Percentiles rank a stretch among this genome's conserved stretches.
Conservation (phyloP, 2,797 vertebrate genomes). For the Enteromius unitaeniatus region DNA sequence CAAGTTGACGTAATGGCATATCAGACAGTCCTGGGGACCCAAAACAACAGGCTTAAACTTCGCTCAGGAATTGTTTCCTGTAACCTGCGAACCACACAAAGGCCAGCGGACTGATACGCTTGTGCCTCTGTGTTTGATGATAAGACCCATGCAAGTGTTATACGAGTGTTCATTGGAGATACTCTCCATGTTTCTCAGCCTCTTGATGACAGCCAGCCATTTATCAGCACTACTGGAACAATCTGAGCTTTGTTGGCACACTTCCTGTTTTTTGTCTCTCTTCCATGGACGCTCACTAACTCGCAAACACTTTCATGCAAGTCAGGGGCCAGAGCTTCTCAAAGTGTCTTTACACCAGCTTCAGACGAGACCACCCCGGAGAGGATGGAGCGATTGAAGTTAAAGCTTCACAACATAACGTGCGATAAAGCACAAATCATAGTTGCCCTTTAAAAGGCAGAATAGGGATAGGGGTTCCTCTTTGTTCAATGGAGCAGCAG, state of each 20-base stretch:
- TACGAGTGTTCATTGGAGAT: slow-evolving; percentile 31
- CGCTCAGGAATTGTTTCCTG: neutral
- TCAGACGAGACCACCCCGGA: slow-evolving; percentile 60
- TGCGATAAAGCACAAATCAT: slow-evolving; percentile 55
- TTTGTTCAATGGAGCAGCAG: slow-evolving; percentile 27
- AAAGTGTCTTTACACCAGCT: slow-evolving; percentile 50
- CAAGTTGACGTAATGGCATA: slow-evolving; percentile 18
- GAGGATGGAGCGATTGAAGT: slow-evolving; percentile 42
- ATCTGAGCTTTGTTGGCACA: slow-evolving; percentile 58
- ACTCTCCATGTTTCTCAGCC: slow-evolving; percentile 43
- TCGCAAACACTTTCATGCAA: slow-evolving; percentile 52
- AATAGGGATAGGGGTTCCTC: slow-evolving; percentile 47
- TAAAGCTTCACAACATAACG: slow-evolving; percentile 52
- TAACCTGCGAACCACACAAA: neutral
- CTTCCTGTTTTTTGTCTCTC: slow-evolving; percentile 56
- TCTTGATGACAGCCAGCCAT: slow-evolving; percentile 51
- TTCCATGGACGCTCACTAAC: slow-evolving; percentile 36
- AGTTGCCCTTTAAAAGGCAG: slow-evolving; percentile 57
- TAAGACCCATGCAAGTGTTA: slow-evolving; percentile 40
- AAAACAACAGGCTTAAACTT: slow-evolving; percentile 44
- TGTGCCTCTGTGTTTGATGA: slow-evolving; percentile 35
- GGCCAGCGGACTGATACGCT: slow-evolving; percentile 14
- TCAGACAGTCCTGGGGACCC: slow-evolving; percentile 15
- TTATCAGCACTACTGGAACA: slow-evolving; percentile 59
- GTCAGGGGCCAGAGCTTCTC: slow-evolving; percentile 55